Evolutionary conservation across 2,113 vertebrate species (phyloP), one percentile per base, ranked within the genome.

Genomic region (Eptatretus burgeri): DNA sequence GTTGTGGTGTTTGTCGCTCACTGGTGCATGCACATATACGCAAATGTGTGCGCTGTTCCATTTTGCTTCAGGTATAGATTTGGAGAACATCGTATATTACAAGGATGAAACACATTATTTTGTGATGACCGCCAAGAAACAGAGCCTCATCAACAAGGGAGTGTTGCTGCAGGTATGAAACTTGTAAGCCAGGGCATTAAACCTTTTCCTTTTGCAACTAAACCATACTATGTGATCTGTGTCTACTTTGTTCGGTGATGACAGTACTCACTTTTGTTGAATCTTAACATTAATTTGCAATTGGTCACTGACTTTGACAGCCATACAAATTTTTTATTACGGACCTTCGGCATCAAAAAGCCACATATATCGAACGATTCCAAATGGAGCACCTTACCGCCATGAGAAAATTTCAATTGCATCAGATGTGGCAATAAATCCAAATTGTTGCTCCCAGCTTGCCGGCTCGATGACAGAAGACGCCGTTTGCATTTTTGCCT

Each of bases 31-130:
- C 27, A 41, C 27, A 7, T 41, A 41, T 13, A 19, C 56, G 12
- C 19, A 60, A 67, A 51, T 62, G 14, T 64, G 19, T 66, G 19
- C 20, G 49, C 18, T 5, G 65, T 2, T 70, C 0, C 75, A 51
- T 71, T 73, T 64, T 70, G 13, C 74, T 72, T 51, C 76, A 98
- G 91, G 91, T 67, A 79, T 95, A 16, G 89, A 94, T 69, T 76
- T 98, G 63, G 91, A 98, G 75, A 98, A 98, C 76, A 95, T 98
- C 63, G 91, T 98, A 66, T 98, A 98, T 74, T 98, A 98, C 66
- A 98, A 77, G 71, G 89, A 95, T 71, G 82, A 80, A 71, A 98
- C 91, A 0, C 91, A 98, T 71, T 95, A 98, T 73, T 98, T 98
- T 69, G 91, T 98, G 67, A 98, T 98, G 91, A 98, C 91, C 1